Conservation (phyloP, 2,113 vertebrate genomes). For the Aphyosemion australe region DNA sequence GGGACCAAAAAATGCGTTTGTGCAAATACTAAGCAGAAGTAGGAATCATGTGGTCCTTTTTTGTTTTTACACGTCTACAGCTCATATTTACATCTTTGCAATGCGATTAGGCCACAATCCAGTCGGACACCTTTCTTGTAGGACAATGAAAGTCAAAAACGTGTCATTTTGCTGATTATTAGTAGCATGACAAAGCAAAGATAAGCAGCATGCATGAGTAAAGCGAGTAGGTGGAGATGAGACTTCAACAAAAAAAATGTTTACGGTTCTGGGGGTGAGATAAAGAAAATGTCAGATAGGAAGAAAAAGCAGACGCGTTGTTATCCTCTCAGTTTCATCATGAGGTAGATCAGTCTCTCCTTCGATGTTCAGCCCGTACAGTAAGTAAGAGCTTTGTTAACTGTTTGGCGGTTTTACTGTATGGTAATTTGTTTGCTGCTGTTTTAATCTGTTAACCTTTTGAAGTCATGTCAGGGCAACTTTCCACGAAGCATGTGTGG, state of each 20-base stretch:
- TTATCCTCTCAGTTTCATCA: slow-evolving; percentile 2
- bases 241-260: slow-evolving; percentile 13
- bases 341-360: background rate
- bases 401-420: background rate
- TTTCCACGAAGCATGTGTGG: slow-evolving; percentile 46
- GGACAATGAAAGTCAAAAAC: background rate
- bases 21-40: slow-evolving; percentile 39
- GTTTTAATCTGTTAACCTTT: slow-evolving; percentile 16
- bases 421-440: slow-evolving; percentile 3
- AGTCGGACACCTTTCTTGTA: slow-evolving; percentile 4
- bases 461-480: slow-evolving; percentile 11
- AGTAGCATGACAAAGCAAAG: background rate
- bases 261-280: background rate
- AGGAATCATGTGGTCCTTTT: slow-evolving; percentile 28
- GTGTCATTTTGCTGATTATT: background rate
- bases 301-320: background rate
- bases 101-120: background rate
- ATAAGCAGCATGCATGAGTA: background rate
- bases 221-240: slow-evolving; percentile 30
- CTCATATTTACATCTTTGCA: slow-evolving; percentile 18
- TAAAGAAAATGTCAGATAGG: slow-evolving; percentile 2
- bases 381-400: slow-evolving; percentile 20
- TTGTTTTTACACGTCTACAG: slow-evolving; percentile 2
- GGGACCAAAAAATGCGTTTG: background rate
- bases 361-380: background rate